Evolutionary conservation across 1,140 invertebrate genomes (phyloP), one percentile per base, ranked within the genome.

Genomic region (Agrypnia vestita): DNA sequence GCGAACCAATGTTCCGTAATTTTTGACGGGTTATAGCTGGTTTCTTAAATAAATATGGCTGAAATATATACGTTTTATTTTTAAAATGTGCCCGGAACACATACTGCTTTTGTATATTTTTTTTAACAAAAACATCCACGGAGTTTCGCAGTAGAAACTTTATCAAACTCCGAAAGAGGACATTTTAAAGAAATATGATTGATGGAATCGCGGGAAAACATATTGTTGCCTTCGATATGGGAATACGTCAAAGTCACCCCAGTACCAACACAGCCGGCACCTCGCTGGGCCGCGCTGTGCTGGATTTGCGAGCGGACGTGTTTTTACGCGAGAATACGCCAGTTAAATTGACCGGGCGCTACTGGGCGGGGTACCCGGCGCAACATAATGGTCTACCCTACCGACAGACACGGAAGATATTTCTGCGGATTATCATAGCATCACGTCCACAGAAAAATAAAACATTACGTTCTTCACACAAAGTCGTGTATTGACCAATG

Each of bases 281-380:
- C 7, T 4, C 12, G 6, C 25, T 25, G 11, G 11, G 17, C 55
- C 35, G 64, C 21, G 69, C 13, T 67, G 43, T 44, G 11, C 61
- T 80, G 71, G 79, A 80, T 80, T 80, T 80, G 62, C 43, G 13
- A 21, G 13, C 73, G 64, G 51, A 71, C 67, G 67, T 17, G 59
- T 76, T 76, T 76, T 35, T 72, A 71, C 53, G 19, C 64, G 67
- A 21, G 15, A 49, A 21, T 47, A 56, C 19, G 59, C 44, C 35
- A 80, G 79, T 80, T 80, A 80, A 80, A 80, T 80, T 80, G 79
- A 76, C 79, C 79, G 73, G 46, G 46, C 43, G 43, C 17, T 15
- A 49, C 17, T 47, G 43, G 44, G 67, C 17, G 47, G 67, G 17
- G 67, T 47, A 47, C 46, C 25, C 6, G 25, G 25, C 6, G 25